Evolutionary conservation across 30 jellyfish, hydroid and myxozoan genomes (phyloP).

Genomic region (Aurelia coerulea): DNA sequence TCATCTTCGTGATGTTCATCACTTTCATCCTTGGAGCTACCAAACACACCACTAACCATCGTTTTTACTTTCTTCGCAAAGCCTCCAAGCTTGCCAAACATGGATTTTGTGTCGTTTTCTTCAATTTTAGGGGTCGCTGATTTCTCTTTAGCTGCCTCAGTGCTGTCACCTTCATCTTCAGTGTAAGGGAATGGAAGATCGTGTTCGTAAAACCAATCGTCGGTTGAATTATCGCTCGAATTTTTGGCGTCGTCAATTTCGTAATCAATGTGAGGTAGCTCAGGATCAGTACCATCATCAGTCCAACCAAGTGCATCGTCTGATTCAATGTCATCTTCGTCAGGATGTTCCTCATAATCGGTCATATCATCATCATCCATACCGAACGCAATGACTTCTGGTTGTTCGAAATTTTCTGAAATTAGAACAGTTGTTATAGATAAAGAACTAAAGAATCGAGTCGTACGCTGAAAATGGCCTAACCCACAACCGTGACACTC

Average conservation of each 20-base stretch:
- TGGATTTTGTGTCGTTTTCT: background rate
- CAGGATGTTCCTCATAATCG: constrained; percentile 11
- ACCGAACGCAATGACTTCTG: background rate
- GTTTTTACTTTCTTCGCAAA: background rate
- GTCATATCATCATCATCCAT: background rate
- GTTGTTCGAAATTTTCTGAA: background rate
- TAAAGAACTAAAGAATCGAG: background rate
- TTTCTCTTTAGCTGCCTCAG: background rate
- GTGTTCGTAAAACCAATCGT: background rate
- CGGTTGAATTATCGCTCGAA: background rate
- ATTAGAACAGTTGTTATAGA: background rate
- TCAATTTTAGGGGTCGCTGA: background rate
- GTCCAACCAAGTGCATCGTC: background rate
- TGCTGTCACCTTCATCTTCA: constrained; percentile 12
- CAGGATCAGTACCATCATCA: background rate
- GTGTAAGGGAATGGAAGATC: background rate
- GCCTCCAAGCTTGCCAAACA: background rate
- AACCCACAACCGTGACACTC: too few relatives aligned
- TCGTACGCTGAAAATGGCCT: too few relatives aligned
- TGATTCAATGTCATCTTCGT: background rate
- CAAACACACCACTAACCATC: background rate
- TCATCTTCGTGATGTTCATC: constrained; percentile 9
- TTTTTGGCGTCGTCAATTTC: background rate
- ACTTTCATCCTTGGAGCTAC: background rate
- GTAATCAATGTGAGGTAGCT: background rate